Evolutionary conservation across 1,140 invertebrate species (phyloP), one percentile per base, ranked within the genome.

Genomic region (Coboldia fuscipes): DNA sequence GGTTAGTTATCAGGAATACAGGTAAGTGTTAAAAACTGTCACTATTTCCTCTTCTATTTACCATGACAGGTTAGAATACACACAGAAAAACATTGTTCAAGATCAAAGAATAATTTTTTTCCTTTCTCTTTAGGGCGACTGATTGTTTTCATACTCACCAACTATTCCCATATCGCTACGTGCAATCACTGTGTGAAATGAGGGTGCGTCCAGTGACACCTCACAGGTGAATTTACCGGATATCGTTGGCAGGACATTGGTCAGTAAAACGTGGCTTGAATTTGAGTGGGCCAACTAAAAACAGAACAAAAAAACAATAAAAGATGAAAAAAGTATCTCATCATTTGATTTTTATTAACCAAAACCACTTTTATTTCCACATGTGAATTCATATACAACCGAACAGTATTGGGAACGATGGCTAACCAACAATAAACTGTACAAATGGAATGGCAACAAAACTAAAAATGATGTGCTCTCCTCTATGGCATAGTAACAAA

Each of bases 191-290:
- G 82, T 86, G 51, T 79, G 72, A 53, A 88, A 88, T 27, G 75
- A 78, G 2, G 82, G 82, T 10, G 76, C 75, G 51, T 86, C 81
- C 1, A 76, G 75, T 2, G 78, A 81, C 37, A 84, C 74, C 57
- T 85, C 81, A 53, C 81, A 85, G 39, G 70, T 73, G 54, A 76
- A 83, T 35, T 58, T 58, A 0, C 75, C 77, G 33, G 70, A 67
- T 21, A 74, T 69, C 34, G 65, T 65, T 38, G 64, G 51, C 41
- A 64, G 57, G 24, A 73, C 61, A 37, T 63, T 53, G 40, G 58
- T 58, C 31, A 75, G 52, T 21, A 63, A 62, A 35, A 73, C 62
- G 43, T 66, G 63, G 35, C 68, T 72, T 41, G 64, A 63, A 47
- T 70, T 70, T 43, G 68, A 72, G 36, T 62, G 52, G 37, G n/a